phyloP scores from a whole-genome alignment of 2,888 invertebrate genomes.

The Acanthosepion esculentum region DNA sequence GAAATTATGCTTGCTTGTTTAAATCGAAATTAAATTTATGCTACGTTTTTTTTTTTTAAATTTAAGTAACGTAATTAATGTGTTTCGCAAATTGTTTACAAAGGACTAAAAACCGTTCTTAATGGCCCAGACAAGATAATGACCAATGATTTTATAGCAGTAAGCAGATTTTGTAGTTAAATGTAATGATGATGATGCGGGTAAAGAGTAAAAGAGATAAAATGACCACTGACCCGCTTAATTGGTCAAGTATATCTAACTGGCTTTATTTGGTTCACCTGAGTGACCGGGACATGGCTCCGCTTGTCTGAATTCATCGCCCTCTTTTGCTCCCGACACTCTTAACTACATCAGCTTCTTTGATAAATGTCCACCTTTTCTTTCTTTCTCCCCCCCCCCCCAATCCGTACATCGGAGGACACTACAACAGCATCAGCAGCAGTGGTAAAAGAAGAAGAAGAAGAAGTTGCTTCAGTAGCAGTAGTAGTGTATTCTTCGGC shows the following conservation, averaged over 20 bases:
- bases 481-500: neutral
- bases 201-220: neutral
- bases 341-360: neutral
- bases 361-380: neutral
- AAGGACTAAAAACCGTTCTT: no score
- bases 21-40: no score
- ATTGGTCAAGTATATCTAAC: slow-evolving; percentile 45
- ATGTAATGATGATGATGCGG: neutral
- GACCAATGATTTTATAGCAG: neutral
- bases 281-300: slow-evolving; percentile 37
- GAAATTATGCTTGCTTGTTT: no score
- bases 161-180: neutral
- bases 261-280: slow-evolving; percentile 34
- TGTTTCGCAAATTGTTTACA: no score
- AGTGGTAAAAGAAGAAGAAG: neutral
- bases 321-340: neutral
- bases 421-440: no score
- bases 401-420: neutral
- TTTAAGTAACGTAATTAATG: no score
- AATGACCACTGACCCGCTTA: neutral
- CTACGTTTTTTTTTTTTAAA: no score
- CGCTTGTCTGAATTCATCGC: neutral
- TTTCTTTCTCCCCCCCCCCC: neutral
- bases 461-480: neutral
- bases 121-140: no score